A percentile compares a stretch with the other conserved stretches of the same genome.
phyloP scores from a whole-genome alignment of 2,888 invertebrate genomes.

The Helobdella robusta region DNA sequence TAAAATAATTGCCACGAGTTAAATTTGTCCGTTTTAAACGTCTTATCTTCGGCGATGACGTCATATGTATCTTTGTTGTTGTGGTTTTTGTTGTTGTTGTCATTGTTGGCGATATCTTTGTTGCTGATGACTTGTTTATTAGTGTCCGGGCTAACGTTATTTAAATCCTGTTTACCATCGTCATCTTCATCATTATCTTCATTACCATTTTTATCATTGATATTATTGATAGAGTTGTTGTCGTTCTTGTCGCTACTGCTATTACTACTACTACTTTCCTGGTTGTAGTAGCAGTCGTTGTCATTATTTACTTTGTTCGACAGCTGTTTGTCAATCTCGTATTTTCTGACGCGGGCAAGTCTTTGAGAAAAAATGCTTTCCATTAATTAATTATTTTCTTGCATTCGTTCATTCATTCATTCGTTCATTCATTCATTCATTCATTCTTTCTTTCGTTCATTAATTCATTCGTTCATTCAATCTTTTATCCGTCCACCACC shows the following conservation, averaged over 20 bases:
- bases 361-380: too few relatives aligned
- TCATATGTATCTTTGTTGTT: too few relatives aligned
- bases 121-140: not conserved
- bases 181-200: not conserved
- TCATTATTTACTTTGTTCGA: too few relatives aligned
- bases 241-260: not conserved
- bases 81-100: not conserved
- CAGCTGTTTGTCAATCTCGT: slow-evolving; percentile 2
- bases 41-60: too few relatives aligned
- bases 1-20: too few relatives aligned
- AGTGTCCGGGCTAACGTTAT: not conserved
- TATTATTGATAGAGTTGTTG: too few relatives aligned
- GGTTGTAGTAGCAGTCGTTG: not conserved
- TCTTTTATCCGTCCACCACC: not conserved
- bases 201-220: too few relatives aligned
- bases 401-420: not conserved
- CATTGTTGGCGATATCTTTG: not conserved
- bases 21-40: too few relatives aligned
- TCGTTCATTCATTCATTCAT: not conserved
- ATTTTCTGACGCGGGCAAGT: not conserved
- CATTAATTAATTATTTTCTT: too few relatives aligned
- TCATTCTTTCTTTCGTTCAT: not conserved
- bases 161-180: not conserved
- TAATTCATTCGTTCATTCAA: not conserved
- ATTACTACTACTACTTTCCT: not conserved